These are phyloP conservation scores for Phenganax stokvisi DNA, from an alignment of 92 coral and sea anemone species.

Conservation along the genomic window DNA sequence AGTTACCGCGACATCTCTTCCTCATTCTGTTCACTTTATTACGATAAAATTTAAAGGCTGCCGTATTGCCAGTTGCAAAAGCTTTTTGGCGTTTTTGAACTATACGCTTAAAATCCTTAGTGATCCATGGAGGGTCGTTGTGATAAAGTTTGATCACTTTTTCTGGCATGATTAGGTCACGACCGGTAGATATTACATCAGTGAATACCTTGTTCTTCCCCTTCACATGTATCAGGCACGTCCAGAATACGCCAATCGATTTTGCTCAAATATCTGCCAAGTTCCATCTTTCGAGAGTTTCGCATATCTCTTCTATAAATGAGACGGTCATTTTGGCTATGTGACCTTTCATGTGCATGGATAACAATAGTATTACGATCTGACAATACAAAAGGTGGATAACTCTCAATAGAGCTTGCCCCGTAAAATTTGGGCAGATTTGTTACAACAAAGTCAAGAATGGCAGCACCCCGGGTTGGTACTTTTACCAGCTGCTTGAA, in stretches of 20 bases:
- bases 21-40: no score
- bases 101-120: no score
- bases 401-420: no score
- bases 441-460: no score
- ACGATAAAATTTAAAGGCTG: no score
- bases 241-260: conserved; percentile 33
- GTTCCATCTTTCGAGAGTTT: conserved; percentile 1
- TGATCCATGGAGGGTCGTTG: conserved; percentile 24
- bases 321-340: conserved; percentile 1
- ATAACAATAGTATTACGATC: conserved; percentile 30
- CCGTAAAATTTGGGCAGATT: conserved; percentile 9
- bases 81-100: conserved; percentile 25
- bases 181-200: background rate
- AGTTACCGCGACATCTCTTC: no score
- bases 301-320: conserved; percentile 9
- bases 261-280: conserved; percentile 32
- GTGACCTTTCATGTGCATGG: conserved; percentile 13
- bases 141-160: conserved; percentile 5
- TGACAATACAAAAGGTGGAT: conserved; percentile 42
- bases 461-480: no score
- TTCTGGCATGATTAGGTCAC: conserved; percentile 1
- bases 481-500: no score
- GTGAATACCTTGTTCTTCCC: conserved; percentile 5
- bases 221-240: conserved; percentile 18
- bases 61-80: conserved; percentile 7